These are phyloP conservation scores for Pardosa pseudoannulata DNA, from an alignment of 2,888 invertebrate genomes.

Conservation along the genomic window DNA sequence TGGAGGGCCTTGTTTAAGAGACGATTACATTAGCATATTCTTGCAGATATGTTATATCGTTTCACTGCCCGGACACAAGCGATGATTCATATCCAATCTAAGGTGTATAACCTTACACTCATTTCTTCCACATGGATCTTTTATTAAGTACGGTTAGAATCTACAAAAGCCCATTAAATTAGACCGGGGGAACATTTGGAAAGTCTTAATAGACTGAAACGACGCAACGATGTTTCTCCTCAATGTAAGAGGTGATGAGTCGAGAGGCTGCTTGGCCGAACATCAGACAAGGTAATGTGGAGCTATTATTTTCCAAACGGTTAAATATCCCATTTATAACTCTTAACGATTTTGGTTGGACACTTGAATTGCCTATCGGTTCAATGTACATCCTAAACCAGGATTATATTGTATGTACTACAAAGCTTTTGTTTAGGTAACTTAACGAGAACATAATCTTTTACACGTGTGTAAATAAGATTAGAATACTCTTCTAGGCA, in stretches of 20 bases:
- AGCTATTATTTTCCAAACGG: background rate
- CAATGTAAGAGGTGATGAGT: conserved; percentile 14
- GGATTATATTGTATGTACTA: too few species aligned
- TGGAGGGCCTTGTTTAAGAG: background rate
- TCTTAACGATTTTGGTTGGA: too few species aligned
- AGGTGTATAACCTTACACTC: background rate
- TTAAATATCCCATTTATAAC: background rate
- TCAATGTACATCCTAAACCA: too few species aligned
- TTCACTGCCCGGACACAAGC: background rate
- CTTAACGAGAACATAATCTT: too few species aligned
- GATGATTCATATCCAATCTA: background rate
- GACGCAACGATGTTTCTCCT: background rate
- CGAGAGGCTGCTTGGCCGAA: background rate
- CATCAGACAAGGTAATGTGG: conserved; percentile 7
- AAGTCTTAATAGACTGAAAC: background rate
- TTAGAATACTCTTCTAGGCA: too few species aligned
- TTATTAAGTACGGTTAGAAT: background rate
- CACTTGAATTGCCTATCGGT: too few species aligned
- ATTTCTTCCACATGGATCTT: conserved; percentile 15
- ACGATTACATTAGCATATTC: conserved; percentile 28
- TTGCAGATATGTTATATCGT: background rate
- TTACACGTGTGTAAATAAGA: too few species aligned
- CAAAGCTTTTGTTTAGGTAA: too few species aligned
- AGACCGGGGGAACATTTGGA: conserved; percentile 4
- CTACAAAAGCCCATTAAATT: background rate